Base-by-base conservation (phyloP, 2,113 vertebrate species). In the Reinhardtius hippoglossoides region DNA sequence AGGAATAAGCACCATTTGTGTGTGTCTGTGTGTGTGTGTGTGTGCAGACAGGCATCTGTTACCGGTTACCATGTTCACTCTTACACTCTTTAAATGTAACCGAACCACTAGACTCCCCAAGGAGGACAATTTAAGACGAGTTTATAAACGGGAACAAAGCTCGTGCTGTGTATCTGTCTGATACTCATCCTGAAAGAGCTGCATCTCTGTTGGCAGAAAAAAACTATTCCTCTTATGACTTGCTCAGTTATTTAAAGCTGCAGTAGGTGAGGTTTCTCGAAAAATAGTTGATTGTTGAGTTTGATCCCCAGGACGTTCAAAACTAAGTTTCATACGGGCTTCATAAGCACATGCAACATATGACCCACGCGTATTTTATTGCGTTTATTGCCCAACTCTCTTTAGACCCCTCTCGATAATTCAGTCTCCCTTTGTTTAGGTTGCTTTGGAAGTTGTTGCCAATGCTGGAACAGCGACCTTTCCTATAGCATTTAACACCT, bases 41-140 rank as follows among this genome's bases (percentile, higher is more conserved):
- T 56, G 64, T 59, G 44, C 21, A 62, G 15, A 48, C 5, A 8
- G 31, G 52, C 87, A 85, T 91, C 83, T 91, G 91, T 67, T 80
- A 74, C 10, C 67, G 67, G 86, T 92, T 83, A 82, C 37, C 20
- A 16, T 70, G 62, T 59, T 77, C 63, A n/a, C 73, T 78, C 42
- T 70, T 78, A 42, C 59, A 26, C 81, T 67, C 71, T 71, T 86
- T 37, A 87, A 80, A 69, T 71, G 62, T 42, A 78, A 74, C 75
- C 12, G 6, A 55, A 67, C 68, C 27, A 58, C 46, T 54, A 67
- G 54, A 78, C 83, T 78, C 65, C 70, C 64, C 40, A 20, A 77
- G n/a, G 50, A 63, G 72, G 42, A 61, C 9, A 0, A 50, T 76
- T 82, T 37, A 65, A 68, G 60, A 50, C 21, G 2, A 63, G 74